Evolutionary conservation across 2,888 invertebrate species (phyloP).

Genomic region (Linnaemya tessellans): DNA sequence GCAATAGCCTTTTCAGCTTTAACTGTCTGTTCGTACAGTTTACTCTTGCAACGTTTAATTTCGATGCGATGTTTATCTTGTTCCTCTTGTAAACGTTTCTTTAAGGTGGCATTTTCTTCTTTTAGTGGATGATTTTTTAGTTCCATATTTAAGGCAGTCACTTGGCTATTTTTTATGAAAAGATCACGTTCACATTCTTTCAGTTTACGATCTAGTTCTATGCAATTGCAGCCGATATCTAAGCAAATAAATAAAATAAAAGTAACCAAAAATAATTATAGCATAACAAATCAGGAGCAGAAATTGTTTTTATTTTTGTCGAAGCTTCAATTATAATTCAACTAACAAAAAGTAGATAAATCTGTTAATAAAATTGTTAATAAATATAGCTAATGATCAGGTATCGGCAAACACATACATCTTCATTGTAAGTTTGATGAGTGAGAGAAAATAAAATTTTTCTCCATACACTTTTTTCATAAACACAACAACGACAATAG

Average conservation of each 20-base stretch:
- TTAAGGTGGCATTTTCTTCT: constrained; percentile 78
- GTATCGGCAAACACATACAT: too few species aligned
- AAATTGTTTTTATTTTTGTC: too few species aligned
- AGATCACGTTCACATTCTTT: constrained; percentile 77
- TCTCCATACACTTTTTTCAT: too few species aligned
- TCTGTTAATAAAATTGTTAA: too few species aligned
- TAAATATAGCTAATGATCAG: too few species aligned
- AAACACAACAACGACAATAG: too few species aligned
- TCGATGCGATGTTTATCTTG: constrained; percentile 77
- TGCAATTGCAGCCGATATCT: constrained; percentile 78
- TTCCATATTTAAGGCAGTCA: constrained; percentile 78
- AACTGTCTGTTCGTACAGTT: constrained; percentile 72
- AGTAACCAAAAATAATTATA: background rate
- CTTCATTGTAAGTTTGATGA: too few species aligned
- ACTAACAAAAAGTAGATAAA: too few species aligned
- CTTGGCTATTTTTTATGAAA: constrained; percentile 79
- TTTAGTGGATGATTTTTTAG: constrained; percentile 80
- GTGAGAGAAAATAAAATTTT: too few species aligned
- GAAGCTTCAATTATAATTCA: too few species aligned
- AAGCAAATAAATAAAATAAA: background rate
- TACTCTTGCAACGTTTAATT: constrained; percentile 77
- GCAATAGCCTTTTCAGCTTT: constrained; percentile 68
- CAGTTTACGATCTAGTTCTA: constrained; percentile 77
- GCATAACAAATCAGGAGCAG: too few species aligned
- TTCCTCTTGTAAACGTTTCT: constrained; percentile 78